A percentile compares a stretch with the other conserved stretches of the same genome.
Conservation (phyloP, 2,797 vertebrate genomes). For the Todus mexicanus region DNA sequence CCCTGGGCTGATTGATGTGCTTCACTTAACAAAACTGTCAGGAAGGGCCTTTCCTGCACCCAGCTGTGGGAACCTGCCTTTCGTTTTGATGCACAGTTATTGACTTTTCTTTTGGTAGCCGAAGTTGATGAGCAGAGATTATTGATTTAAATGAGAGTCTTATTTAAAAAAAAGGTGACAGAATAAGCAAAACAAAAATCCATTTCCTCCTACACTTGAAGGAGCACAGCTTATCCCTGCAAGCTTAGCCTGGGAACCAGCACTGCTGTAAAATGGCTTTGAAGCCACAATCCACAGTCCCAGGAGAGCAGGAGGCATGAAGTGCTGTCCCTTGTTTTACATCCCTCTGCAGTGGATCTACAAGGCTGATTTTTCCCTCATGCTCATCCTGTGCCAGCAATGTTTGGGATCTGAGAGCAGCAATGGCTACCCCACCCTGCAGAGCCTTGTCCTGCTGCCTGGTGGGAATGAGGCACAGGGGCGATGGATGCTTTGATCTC, state of each 20-base stretch:
- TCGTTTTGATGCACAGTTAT: not conserved
- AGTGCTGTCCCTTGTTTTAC: not conserved
- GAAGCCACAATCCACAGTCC: not conserved
- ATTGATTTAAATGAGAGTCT: not conserved
- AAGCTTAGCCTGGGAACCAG: not conserved
- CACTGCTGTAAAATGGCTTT: not conserved
- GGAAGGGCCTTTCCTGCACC: not conserved
- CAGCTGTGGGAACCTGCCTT: not conserved
- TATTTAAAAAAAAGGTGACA: not conserved
- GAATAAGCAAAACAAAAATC: not conserved
- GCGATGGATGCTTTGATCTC: not conserved
- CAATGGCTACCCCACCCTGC: not conserved
- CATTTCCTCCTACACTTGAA: not conserved
- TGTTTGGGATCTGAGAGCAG: not conserved
- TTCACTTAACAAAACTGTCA: not conserved
- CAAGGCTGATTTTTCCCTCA: not conserved
- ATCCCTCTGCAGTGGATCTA: not conserved
- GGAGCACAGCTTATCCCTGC: not conserved
- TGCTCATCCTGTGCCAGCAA: accelerated
- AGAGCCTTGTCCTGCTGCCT: not conserved
- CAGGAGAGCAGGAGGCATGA: not conserved
- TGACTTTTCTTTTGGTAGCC: not conserved
- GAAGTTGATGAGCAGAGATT: not conserved
- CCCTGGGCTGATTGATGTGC: not conserved
- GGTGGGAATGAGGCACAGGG: not conserved